Evolutionary conservation across 2,888 invertebrate genomes (phyloP).

Genomic region (Zele albiditarsus): DNA sequence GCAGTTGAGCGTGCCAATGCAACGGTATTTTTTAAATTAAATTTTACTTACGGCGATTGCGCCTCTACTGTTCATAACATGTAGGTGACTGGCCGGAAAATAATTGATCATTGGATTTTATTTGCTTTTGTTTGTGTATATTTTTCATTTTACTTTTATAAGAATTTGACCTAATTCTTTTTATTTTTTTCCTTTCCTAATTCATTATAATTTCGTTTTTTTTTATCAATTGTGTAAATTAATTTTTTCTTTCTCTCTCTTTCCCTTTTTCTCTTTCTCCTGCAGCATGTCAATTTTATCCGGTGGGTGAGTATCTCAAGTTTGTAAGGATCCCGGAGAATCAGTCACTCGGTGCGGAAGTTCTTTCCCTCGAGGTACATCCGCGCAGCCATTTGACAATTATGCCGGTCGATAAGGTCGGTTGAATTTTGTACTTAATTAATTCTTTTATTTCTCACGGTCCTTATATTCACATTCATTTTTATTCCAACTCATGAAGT

Average conservation of each 20-base stretch:
- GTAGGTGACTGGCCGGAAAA: neutral
- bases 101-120: neutral
- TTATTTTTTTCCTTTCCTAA: neutral
- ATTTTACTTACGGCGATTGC: neutral
- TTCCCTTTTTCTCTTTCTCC: conserved; percentile 50
- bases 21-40: neutral
- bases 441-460: neutral
- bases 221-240: conserved; percentile 13
- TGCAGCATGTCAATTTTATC: conserved; percentile 89
- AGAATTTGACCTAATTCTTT: neutral
- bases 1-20: neutral
- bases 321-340: conserved; percentile 91
- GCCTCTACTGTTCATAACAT: neutral
- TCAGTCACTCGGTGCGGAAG: conserved; percentile 83
- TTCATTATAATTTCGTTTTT: neutral
- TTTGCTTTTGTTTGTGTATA: neutral
- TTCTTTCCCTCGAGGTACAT: conserved; percentile 87
- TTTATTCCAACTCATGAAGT: neutral
- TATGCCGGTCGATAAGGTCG: conserved; percentile 81
- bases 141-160: neutral
- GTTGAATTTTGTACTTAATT: conserved; percentile 21
- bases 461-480: too few relatives aligned
- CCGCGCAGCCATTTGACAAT: conserved; percentile 84
- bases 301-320: conserved; percentile 86
- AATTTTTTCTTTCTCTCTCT: conserved; percentile 6